A percentile compares a stretch with the other conserved stretches of the same genome.
Conservation (phyloP, 2,797 vertebrate species). For the Parambassis ranga region DNA sequence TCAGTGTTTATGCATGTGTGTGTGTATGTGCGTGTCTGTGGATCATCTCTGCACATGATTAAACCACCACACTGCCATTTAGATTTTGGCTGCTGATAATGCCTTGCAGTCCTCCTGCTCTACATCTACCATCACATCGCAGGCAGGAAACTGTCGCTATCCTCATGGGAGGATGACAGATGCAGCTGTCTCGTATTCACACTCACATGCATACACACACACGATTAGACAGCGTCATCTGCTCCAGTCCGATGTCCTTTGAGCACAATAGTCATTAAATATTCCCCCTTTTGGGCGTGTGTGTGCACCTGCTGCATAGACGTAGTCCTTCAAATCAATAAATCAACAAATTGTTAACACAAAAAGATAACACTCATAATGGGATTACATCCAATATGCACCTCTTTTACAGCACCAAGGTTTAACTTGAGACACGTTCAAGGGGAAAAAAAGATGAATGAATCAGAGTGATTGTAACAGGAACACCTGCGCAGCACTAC, state of each 20-base stretch:
- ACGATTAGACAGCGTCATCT: background rate
- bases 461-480: no score
- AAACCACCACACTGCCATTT: background rate
- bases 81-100: constrained; percentile 7
- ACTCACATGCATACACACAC: background rate
- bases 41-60: background rate
- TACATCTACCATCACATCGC: constrained; percentile 28
- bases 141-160: constrained; percentile 45
- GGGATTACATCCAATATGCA: no score
- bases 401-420: no score
- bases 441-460: no score
- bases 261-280: constrained; percentile 22
- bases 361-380: no score
- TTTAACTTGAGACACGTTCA: no score
- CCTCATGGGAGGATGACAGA: constrained; percentile 30
- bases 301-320: background rate
- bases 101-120: background rate
- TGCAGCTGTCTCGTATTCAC: constrained; percentile 33
- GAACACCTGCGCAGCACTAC: background rate
- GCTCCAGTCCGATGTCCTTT: background rate
- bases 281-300: background rate
- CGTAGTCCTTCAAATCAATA: background rate
- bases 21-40: background rate
- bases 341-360: background rate
- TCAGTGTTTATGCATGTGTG: background rate